A percentile compares a stretch with the other conserved stretches of the same genome.
Evolutionary conservation across 1,140 invertebrate species (phyloP).

Genomic region (Prorops nasuta): DNA sequence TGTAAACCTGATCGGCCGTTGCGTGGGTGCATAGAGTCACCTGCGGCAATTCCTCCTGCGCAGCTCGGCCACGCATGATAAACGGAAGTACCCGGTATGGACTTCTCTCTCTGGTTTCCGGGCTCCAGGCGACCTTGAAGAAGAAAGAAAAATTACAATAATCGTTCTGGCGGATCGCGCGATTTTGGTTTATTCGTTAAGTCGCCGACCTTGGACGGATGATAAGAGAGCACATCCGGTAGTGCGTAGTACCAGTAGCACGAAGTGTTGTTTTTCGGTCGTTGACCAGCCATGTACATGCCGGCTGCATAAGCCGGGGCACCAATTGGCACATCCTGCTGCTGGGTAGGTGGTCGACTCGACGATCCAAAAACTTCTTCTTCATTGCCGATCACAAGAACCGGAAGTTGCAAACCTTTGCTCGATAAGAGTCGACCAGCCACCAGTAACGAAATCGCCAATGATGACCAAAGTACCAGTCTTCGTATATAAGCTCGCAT

Average conservation of each 20-base stretch:
- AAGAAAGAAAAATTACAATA: neutral
- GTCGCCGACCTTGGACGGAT: conserved; percentile 32
- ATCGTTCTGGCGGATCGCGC: neutral
- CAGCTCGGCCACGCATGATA: conserved; percentile 51
- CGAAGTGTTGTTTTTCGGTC: conserved; percentile 58
- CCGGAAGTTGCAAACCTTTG: conserved; percentile 20
- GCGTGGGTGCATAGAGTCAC: conserved; percentile 72
- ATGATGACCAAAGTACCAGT: conserved; percentile 22
- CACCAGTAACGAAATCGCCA: conserved; percentile 27
- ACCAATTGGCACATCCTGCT: conserved; percentile 6
- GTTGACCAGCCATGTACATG: conserved; percentile 56
- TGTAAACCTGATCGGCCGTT: conserved; percentile 71
- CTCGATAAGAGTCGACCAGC: conserved; percentile 31
- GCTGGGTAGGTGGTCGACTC: neutral
- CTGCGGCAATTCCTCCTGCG: conserved; percentile 43
- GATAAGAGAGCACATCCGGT: conserved; percentile 58
- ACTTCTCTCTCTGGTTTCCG: conserved; percentile 59
- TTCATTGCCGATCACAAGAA: conserved; percentile 34
- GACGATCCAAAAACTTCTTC: conserved; percentile 21
- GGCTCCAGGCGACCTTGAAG: conserved; percentile 51
- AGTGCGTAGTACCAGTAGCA: conserved; percentile 67
- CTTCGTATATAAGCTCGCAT: conserved; percentile 22
- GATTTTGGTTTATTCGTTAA: neutral
- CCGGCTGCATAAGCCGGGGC: conserved; percentile 46
- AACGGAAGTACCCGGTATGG: conserved; percentile 68